Percentiles rank a stretch among this genome's conserved stretches.
These are phyloP conservation scores for Tympanuchus pallidicinctus DNA, from an alignment of 2,113 vertebrate genomes.

Conservation along the genomic window DNA sequence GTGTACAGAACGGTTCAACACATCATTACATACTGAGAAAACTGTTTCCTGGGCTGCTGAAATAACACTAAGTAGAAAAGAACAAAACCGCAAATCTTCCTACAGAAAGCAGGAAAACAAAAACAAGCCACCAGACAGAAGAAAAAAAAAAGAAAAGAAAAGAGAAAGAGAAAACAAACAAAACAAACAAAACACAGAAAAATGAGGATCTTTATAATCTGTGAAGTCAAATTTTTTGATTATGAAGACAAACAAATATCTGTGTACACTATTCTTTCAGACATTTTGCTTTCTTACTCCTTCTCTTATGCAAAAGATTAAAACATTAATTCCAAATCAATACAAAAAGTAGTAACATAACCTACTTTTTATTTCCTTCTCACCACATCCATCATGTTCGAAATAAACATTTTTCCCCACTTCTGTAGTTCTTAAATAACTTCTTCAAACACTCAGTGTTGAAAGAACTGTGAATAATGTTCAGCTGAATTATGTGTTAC, in stretches of 20 bases:
- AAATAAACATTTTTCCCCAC: neutral
- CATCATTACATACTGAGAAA: neutral
- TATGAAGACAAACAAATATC: constrained; percentile 48
- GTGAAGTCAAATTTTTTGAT: neutral
- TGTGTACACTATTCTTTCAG: neutral
- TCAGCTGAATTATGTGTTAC: neutral
- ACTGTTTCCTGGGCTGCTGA: neutral
- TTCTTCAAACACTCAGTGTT: constrained; percentile 36
- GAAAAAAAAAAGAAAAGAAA: no score
- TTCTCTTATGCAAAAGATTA: constrained; percentile 1
- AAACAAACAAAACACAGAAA: neutral
- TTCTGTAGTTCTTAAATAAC: constrained; percentile 37
- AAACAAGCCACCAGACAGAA: neutral
- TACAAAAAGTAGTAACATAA: neutral
- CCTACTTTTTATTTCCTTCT: constrained; percentile 37
- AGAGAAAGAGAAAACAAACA: neutral
- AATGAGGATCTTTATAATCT: neutral
- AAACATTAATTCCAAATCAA: constrained; percentile 14
- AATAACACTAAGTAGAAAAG: neutral
- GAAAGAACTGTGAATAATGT: constrained; percentile 46
- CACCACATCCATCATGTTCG: constrained; percentile 45
- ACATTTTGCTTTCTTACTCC: constrained; percentile 1
- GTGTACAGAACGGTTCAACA: neutral
- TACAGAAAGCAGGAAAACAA: neutral
- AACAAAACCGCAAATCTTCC: neutral